Base-by-base conservation (phyloP, 2,888 invertebrate genomes). In the Ichneumon xanthorius region DNA sequence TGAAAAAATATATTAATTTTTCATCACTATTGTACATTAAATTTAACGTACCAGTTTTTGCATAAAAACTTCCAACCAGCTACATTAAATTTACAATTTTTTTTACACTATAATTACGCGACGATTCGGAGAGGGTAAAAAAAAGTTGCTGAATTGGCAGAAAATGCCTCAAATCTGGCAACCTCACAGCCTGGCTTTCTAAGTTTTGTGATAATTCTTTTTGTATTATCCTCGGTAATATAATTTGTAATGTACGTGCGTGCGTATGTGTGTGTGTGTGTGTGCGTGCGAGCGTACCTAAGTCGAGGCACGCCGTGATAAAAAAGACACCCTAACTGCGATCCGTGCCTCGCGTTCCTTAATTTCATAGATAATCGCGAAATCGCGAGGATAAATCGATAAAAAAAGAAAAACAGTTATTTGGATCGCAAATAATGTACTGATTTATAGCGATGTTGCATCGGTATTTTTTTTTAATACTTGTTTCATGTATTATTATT, bases 401-500 rank as follows among this genome's bases (percentile, higher is more conserved):
- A 55, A 30, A n/a, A 37, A 53, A 55, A 58, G 14, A 22, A 77
- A 22, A 9, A 22, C 55, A 58, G 26, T 22, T 70, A 26, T 26
- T 19, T 30, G 0, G 16, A 55, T 45, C 26, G 67, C n/a, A 26
- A 65, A 50, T 37, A 33, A 67, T 48, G 70, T 63, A 68, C 61
- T 61, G 71, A 70, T 50, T 50, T 37, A 37, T 45, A 9, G 76
- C 26, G 26, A 80, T 45, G 79, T 61, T 55, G 45, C 50, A 79
- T 77, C 26, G 70, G 65, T 75, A 75, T 81, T 65, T 75, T 58
- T 81, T n/a, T 80, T 81, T 78, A 63, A 73, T 61, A 77, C 78
- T 68, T 61, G 65, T 80, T 77, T 72, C 50, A 58, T 73, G 84
- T 85, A 85, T 85, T 78, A 84, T 84, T 80, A 73, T 85, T 81